Percentiles rank a stretch among this genome's conserved stretches.
These are phyloP conservation scores for Pantherophis alleghaniensis DNA, from an alignment of 2,797 vertebrate genomes.

Conservation along the genomic window DNA sequence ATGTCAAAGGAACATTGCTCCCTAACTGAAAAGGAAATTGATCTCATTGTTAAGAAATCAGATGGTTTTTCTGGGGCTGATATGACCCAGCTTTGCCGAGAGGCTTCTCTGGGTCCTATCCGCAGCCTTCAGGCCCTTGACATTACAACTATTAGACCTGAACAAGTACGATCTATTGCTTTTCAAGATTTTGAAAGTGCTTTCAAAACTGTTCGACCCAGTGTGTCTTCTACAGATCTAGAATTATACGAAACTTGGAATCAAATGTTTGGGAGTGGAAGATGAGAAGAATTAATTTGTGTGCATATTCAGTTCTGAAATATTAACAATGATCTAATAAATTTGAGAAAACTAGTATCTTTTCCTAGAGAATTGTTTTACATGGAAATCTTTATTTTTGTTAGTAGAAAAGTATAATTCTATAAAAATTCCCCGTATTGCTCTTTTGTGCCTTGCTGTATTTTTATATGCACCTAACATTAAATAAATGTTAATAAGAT, in stretches of 20 bases:
- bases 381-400: not conserved
- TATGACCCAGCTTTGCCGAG: conserved; percentile 93
- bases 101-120: conserved; percentile 95
- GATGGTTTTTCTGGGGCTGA: conserved; percentile 94
- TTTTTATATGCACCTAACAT: not conserved
- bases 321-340: not conserved
- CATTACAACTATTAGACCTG: conserved; percentile 86
- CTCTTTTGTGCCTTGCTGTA: not conserved
- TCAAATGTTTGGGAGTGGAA: conserved; percentile 89
- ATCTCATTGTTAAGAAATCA: conserved; percentile 76
- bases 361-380: not conserved
- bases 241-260: conserved; percentile 95
- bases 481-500: not conserved
- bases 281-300: conserved; percentile 59
- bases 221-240: conserved; percentile 86
- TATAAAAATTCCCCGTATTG: not conserved
- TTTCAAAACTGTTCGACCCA: conserved; percentile 86
- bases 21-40: conserved; percentile 78
- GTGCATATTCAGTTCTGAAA: not conserved
- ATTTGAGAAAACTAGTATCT: not conserved
- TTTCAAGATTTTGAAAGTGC: conserved; percentile 88
- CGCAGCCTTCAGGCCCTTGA: conserved; percentile 86
- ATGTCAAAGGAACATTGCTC: conserved; percentile 85
- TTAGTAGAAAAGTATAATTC: not conserved
- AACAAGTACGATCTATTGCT: conserved; percentile 88